Percentiles rank a stretch among this genome's conserved stretches.
Evolutionary conservation across 2,888 invertebrate species (phyloP).

Genomic region (Petrolisthes cinctipes): DNA sequence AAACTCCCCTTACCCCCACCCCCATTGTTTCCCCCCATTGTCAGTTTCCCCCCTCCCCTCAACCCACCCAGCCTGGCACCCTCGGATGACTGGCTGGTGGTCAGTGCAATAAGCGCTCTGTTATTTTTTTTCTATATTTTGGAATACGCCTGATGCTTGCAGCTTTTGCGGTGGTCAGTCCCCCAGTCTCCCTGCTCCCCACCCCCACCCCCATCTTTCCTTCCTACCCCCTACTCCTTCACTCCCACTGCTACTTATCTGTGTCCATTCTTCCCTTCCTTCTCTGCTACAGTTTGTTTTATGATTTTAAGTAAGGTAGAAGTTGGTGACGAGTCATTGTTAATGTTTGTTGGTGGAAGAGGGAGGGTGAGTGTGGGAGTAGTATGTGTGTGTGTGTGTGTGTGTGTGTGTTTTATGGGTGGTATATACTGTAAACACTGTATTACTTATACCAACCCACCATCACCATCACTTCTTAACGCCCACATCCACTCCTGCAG

Average conservation of each 20-base stretch:
- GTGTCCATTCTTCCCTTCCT: background rate
- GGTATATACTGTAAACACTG: no score
- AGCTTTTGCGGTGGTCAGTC: slow-evolving; percentile 37
- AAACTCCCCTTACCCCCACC: slow-evolving; percentile 3
- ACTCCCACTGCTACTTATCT: background rate
- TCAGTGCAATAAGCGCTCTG: slow-evolving; percentile 43
- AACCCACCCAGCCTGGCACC: background rate
- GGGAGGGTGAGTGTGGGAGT: background rate
- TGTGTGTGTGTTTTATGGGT: no score
- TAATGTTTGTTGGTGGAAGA: background rate
- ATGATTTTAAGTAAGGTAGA: background rate
- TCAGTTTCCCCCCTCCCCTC: background rate
- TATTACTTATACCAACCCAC: no score
- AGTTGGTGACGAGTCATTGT: background rate
- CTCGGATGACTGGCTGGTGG: background rate
- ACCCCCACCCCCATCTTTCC: background rate
- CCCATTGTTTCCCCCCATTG: background rate
- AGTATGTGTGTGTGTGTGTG: background rate
- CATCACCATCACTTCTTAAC: no score
- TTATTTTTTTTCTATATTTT: slow-evolving; percentile 5
- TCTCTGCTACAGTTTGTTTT: slow-evolving; percentile 2
- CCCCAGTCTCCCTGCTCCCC: slow-evolving; percentile 6
- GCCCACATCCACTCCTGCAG: no score
- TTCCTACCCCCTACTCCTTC: background rate
- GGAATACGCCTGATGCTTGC: slow-evolving; percentile 32